A percentile compares a stretch with the other conserved stretches of the same genome.
These are phyloP conservation scores for Epinephelus lanceolatus DNA, from an alignment of 2,113 vertebrate genomes.

Conservation along the genomic window DNA sequence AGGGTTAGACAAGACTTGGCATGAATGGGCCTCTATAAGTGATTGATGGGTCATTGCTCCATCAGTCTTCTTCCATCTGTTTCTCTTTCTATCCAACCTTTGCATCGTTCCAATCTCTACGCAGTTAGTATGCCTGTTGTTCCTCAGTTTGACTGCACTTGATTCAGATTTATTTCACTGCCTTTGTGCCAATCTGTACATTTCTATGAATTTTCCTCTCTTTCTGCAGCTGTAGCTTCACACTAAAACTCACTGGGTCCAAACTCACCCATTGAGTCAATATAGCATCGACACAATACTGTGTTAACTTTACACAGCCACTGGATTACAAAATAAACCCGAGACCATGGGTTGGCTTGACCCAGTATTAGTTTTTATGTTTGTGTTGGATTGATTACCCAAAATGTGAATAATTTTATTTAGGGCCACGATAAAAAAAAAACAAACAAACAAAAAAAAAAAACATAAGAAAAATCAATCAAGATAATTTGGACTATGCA, in stretches of 20 bases:
- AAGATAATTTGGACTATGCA: no score
- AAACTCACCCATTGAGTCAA: neutral
- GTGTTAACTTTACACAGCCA: no score
- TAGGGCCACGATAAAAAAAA: no score
- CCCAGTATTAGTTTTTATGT: no score
- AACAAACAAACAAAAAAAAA: no score
- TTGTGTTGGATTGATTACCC: no score
- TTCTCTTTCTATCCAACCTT: conserved; percentile 12
- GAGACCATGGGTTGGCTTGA: no score
- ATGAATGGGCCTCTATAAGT: conserved; percentile 33
- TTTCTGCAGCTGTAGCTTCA: neutral
- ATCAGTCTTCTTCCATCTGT: conserved; percentile 15
- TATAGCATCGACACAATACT: neutral
- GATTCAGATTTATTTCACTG: conserved; percentile 17
- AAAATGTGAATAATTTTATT: no score
- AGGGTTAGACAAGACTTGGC: conserved; percentile 28
- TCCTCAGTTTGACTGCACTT: neutral
- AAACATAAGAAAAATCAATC: no score
- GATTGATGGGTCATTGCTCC: conserved; percentile 43
- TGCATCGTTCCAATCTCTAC: neutral
- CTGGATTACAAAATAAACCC: no score
- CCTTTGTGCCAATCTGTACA: neutral
- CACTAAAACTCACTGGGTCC: neutral
- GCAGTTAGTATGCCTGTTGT: conserved; percentile 13
- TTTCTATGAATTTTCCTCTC: neutral